phyloP scores from a whole-genome alignment of 2,888 invertebrate species.

The Pemphredon lugubris region DNA sequence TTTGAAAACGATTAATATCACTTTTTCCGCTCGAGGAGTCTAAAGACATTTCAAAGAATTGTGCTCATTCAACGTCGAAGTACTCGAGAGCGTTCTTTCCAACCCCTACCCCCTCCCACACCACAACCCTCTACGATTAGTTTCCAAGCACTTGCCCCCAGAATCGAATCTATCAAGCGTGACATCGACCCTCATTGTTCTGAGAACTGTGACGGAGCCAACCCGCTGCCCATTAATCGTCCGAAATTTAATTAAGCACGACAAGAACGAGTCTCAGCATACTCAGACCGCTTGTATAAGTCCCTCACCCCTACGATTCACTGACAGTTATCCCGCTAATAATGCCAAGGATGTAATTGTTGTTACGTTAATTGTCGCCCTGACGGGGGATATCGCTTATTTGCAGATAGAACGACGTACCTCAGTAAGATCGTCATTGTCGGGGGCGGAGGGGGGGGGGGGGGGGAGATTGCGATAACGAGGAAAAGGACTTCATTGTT shows the following conservation, averaged over 20 bases:
- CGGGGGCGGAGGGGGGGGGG: no score
- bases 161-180: constrained; percentile 53
- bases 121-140: no score
- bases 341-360: constrained; percentile 16
- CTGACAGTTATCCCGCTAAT: constrained; percentile 15
- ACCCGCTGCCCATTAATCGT: constrained; percentile 70
- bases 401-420: not conserved
- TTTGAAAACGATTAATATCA: no score
- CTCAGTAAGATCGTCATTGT: no score
- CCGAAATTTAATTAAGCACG: constrained; percentile 73
- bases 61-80: constrained; percentile 7
- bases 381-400: not conserved
- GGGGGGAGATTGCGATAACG: no score
- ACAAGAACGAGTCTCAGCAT: constrained; percentile 33
- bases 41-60: not conserved
- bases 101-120: not conserved
- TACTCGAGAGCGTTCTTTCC: constrained; percentile 24
- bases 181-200: constrained; percentile 50
- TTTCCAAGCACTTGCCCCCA: constrained; percentile 36
- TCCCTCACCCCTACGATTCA: not conserved
- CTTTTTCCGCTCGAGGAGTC: no score
- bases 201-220: constrained; percentile 22
- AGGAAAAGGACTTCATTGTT: no score
- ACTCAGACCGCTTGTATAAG: constrained; percentile 14
- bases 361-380: constrained; percentile 1